Evolutionary conservation across 2,113 vertebrate genomes (phyloP), one percentile per base, ranked within the genome.

Genomic region (Lota lota): DNA sequence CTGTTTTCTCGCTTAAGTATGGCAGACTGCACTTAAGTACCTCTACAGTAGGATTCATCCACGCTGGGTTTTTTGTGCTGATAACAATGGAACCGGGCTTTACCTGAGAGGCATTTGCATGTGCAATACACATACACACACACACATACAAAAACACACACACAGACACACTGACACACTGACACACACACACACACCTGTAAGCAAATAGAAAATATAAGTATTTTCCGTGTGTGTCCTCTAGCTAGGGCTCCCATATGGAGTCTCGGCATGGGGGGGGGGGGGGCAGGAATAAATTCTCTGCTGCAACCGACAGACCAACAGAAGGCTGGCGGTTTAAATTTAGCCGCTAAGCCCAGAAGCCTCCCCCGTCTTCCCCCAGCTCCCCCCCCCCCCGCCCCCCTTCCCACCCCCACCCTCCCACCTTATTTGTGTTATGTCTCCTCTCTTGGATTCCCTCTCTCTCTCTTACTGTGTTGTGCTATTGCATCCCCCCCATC

Each of bases 341-440:
- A 81, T 82, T 79, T 84, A 84, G 79, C 73, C 67, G 40, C 56
- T 22, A 64, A 2, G 63, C 54, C 75, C 69, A 57, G 66, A 28
- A 76, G 63, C 54, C 7, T 22, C 70, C 51, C 47, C 50, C 15
- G 19, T 63, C 20, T 62, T 33, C 6, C 28, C 50, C 19, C 47
- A 12, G 10, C 40, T 11, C 40, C 17, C 2, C 10, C 12, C 2
- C 18, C 2, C 10, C n/a, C 28, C 3, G 2, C 18, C 1, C 28
- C 2, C 10, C 36, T 17, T 4, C 3, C 18, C 4, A 10, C 19
- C 36, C 47, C 19, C 20, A 6, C 19, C n/a, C n/a, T 10, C 8
- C 11, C 19, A 19, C 58, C 58, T 22, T 1, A 60, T 2, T 60
- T 60, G 18, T 60, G n/a, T 18, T 60, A 2, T 59, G 11, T 21